Base-by-base conservation (phyloP, 2,797 vertebrate genomes). In the Enteromius anoplus region DNA sequence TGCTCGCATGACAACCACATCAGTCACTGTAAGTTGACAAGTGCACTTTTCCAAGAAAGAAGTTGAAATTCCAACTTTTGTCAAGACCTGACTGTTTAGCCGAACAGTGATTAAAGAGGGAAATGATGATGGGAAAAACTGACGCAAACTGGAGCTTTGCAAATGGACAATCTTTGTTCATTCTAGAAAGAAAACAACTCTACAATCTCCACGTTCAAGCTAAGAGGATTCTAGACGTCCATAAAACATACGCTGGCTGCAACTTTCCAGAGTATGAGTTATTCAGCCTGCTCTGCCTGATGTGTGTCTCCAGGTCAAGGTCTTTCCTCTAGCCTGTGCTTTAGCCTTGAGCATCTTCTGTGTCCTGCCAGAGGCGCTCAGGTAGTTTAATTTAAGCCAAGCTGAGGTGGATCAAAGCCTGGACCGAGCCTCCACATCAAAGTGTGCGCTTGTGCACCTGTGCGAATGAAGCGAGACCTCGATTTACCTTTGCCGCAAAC, bases 331-430 rank as follows among this genome's bases (percentile, higher is more conserved):
- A 60, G 77, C 77, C 73, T 87, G 76, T 84, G 82, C 85, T 82
- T 75, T 85, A 77, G 81, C 85, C 85, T 53, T 34, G 5, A 72
- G 77, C 77, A 79, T 37, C 62, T 79, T 85, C 76, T 71, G 75
- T 85, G 73, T 79, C 85, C 84, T 79, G 84, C 80, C 70, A 78
- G 78, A 73, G 79, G 81, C 45, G 34, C 72, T 82, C 69, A 79
- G 80, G 58, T 77, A 88, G 85, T 87, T 85, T 88, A 87, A 88
- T 84, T 85, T 88, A 86, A 87, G 82, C 81, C 86, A 86, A 84
- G 82, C 70, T 69, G 37, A 86, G 75, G 75, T 86, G 84, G 86
- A 88, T 88, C 86, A 90, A 88, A 90, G 85, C 77, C 32, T 40
- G 45, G 85, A 55, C 84, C 34, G 45, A 88, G 82, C 75, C 71